phyloP scores from a whole-genome alignment of 2,888 invertebrate genomes.

The Xestia ashworthii region DNA sequence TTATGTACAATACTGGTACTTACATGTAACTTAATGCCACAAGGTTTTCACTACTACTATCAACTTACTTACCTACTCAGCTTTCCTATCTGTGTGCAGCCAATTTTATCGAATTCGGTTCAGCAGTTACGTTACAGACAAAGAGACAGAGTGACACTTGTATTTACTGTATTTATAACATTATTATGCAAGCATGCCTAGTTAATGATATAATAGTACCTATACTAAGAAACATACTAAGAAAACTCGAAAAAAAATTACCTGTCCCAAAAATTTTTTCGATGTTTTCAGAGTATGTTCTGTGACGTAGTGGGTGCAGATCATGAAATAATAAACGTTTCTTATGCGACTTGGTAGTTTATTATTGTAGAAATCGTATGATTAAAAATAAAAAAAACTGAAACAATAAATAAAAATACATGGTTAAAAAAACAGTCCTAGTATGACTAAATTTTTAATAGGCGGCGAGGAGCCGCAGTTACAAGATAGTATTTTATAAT shows the following conservation, averaged over 20 bases:
- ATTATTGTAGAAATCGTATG: too few species aligned
- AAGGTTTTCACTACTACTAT: not conserved
- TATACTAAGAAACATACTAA: not conserved
- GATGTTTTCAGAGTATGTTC: not conserved
- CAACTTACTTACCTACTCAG: not conserved
- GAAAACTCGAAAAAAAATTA: not conserved
- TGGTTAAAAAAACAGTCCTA: too few species aligned
- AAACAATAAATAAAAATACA: too few species aligned
- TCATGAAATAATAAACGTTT: too few species aligned
- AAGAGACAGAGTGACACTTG: not conserved
- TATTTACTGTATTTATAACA: not conserved
- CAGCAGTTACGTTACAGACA: not conserved
- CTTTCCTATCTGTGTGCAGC: not conserved
- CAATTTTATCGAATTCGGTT: not conserved
- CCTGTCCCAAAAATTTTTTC: not conserved
- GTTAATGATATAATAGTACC: not conserved
- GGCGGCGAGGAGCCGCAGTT: too few species aligned
- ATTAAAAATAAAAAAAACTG: too few species aligned
- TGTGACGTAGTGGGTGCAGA: too few species aligned
- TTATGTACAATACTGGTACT: not conserved
- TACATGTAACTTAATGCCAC: not conserved
- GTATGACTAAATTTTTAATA: too few species aligned
- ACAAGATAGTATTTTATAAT: too few species aligned
- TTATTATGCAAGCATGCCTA: not conserved
- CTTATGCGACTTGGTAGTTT: too few species aligned